Conservation (phyloP, 2,888 invertebrate species). For the Macaria notata region DNA sequence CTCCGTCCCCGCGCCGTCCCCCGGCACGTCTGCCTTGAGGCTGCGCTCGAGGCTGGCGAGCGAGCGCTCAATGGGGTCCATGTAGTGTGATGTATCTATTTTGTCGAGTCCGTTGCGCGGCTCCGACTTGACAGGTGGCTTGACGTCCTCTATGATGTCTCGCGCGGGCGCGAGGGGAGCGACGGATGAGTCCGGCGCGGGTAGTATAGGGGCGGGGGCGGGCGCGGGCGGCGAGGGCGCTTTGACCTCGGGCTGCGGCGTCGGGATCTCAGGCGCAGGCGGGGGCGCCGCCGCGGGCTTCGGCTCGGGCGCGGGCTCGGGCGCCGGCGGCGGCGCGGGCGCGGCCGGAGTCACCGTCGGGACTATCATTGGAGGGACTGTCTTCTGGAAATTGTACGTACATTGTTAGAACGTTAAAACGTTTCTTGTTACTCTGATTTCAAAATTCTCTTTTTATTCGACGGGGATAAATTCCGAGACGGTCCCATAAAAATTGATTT, state of each 20-base stretch:
- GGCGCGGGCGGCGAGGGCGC: constrained; percentile 46
- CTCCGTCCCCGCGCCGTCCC: constrained; percentile 77
- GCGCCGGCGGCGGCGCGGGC: constrained; percentile 28
- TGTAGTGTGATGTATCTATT: constrained; percentile 71
- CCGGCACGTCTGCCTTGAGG: constrained; percentile 81
- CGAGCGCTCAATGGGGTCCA: constrained; percentile 87
- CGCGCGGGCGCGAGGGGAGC: constrained; percentile 41
- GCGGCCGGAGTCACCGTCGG: constrained; percentile 27
- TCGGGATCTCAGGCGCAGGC: constrained; percentile 45
- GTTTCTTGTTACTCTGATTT: too few species aligned
- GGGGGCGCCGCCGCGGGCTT: constrained; percentile 29
- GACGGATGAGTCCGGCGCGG: constrained; percentile 22
- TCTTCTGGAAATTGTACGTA: constrained; percentile 54
- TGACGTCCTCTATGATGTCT: constrained; percentile 45
- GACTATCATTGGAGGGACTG: constrained; percentile 38
- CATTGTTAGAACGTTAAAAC: too few species aligned
- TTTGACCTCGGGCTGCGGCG: constrained; percentile 45
- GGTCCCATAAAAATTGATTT: too few species aligned
- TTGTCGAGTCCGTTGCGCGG: constrained; percentile 72
- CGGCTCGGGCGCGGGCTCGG: constrained; percentile 26
- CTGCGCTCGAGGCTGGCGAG: constrained; percentile 86
- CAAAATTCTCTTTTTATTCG: too few species aligned
- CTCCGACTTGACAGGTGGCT: constrained; percentile 56
- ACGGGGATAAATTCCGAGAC: too few species aligned
- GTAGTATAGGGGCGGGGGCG: constrained; percentile 41